These are phyloP conservation scores for Blomia tropicalis DNA, from an alignment of 2,888 invertebrate genomes.

Conservation along the genomic window DNA sequence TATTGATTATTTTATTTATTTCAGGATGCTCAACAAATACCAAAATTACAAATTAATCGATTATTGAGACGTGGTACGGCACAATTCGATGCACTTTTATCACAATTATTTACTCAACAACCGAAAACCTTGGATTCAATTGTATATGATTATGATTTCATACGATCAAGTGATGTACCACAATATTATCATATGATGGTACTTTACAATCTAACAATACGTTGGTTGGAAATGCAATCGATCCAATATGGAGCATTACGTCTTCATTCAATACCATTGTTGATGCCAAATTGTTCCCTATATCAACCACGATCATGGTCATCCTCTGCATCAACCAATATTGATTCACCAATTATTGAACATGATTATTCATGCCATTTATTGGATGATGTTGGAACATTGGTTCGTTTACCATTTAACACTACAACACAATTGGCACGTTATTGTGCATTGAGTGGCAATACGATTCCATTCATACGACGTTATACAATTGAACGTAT, in stretches of 20 bases:
- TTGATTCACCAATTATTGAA: no score
- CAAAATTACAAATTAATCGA: not conserved
- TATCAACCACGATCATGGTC: no score
- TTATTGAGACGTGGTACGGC: no score
- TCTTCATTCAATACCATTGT: constrained; percentile 43
- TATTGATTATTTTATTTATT: no score
- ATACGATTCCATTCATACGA: constrained; percentile 41
- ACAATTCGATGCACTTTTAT: no score
- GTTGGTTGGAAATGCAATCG: constrained; percentile 47
- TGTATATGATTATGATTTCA: not conserved
- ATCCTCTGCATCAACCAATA: not conserved
- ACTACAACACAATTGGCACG: constrained; percentile 62
- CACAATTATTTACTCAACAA: no score
- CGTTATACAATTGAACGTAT: constrained; percentile 73
- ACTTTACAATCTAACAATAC: constrained; percentile 14
- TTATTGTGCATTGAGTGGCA: constrained; percentile 49
- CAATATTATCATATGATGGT: constrained; percentile 16
- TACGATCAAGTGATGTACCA: not conserved
- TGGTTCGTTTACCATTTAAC: constrained; percentile 71
- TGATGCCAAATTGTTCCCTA: constrained; percentile 54
- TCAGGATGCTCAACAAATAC: no score
- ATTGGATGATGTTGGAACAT: constrained; percentile 70
- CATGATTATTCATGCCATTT: constrained; percentile 44
- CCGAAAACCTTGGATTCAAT: no score
- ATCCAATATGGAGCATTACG: constrained; percentile 29